Evolutionary conservation across 2,113 vertebrate species (phyloP).

Genomic region (Bungarus multicinctus): DNA sequence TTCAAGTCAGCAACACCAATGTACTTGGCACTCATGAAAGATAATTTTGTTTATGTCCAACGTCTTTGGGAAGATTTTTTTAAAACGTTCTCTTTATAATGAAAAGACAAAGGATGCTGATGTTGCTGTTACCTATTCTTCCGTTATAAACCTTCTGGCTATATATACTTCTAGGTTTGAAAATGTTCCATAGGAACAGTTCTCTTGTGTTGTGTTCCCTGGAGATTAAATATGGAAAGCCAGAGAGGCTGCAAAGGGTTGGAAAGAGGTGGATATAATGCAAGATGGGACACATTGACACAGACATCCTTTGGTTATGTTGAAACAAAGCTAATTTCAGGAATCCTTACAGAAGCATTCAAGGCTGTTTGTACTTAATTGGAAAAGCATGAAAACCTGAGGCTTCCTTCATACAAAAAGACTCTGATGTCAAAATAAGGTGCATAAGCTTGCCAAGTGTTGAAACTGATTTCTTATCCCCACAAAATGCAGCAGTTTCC

Average conservation of each 20-base stretch:
- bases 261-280: not conserved
- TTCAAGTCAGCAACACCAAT: not conserved
- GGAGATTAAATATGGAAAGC: not conserved
- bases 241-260: not conserved
- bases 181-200: not conserved
- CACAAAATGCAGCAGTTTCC: not conserved
- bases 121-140: not conserved
- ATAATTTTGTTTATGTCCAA: not conserved
- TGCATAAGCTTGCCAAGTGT: not conserved
- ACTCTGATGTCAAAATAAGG: not conserved
- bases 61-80: not conserved
- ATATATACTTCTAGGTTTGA: not conserved
- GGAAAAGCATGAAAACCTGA: not conserved
- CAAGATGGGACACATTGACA: not conserved
- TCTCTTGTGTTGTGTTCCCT: not conserved
- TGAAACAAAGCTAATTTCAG: not conserved
- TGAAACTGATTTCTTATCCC: not conserved
- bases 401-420: not conserved
- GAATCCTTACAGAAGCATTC: not conserved
- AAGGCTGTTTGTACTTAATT: not conserved
- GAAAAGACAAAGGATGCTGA: not conserved
- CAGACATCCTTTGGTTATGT: not conserved
- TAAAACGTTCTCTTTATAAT: not conserved
- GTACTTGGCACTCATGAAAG: not conserved
- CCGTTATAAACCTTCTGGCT: not conserved